A percentile compares a stretch with the other conserved stretches of the same genome.
Evolutionary conservation across 2,113 vertebrate genomes (phyloP).

Genomic region (Lucifuga dentata): DNA sequence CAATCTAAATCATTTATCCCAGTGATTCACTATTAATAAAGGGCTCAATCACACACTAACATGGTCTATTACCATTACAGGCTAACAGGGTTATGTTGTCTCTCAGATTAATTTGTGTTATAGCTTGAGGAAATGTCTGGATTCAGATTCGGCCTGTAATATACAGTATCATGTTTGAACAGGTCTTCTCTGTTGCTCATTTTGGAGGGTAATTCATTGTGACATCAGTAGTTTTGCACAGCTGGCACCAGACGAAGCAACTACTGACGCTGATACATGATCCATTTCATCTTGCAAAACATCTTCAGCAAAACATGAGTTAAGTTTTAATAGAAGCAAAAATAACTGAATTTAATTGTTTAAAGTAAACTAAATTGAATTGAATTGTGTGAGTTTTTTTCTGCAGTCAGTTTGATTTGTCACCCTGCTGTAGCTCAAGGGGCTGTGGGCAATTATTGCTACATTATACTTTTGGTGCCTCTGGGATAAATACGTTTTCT

Average conservation of each 20-base stretch:
- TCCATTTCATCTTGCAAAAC: neutral
- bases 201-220: constrained; percentile 9
- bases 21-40: neutral
- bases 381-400: neutral
- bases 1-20: neutral
- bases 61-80: neutral
- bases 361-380: constrained; percentile 26
- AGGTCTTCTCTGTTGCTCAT: neutral
- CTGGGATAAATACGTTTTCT: constrained; percentile 59
- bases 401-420: constrained; percentile 30
- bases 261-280: neutral
- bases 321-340: constrained; percentile 15
- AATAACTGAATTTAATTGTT: constrained; percentile 21
- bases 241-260: constrained; percentile 10
- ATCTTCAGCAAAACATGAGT: neutral
- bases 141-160: constrained; percentile 2
- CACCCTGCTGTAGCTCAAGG: constrained; percentile 41
- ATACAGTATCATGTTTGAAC: neutral
- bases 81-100: constrained; percentile 1
- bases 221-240: constrained; percentile 13
- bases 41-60: neutral
- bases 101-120: neutral
- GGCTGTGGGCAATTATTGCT: constrained; percentile 55
- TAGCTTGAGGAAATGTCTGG: constrained; percentile 10
- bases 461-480: constrained; percentile 39